Percentiles rank a stretch among this genome's conserved stretches.
These are phyloP conservation scores for Toxonevra muliebris DNA, from an alignment of 2,888 invertebrate species.

Conservation along the genomic window DNA sequence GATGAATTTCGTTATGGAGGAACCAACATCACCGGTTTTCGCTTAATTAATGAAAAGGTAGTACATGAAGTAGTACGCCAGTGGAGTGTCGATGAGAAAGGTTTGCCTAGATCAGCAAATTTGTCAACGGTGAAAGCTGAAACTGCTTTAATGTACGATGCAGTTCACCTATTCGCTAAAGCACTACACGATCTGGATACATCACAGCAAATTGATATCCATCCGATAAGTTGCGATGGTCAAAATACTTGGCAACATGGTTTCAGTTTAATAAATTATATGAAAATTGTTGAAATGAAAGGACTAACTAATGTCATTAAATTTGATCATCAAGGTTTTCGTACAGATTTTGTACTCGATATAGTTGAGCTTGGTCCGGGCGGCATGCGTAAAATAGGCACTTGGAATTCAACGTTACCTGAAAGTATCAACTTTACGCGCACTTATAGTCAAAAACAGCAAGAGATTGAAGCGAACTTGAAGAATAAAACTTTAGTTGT, in stretches of 20 bases:
- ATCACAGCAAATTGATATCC: constrained; percentile 88
- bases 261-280: constrained; percentile 93
- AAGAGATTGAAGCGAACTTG: constrained; percentile 87
- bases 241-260: constrained; percentile 94
- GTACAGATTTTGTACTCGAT: constrained; percentile 90
- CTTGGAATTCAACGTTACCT: constrained; percentile 80
- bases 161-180: constrained; percentile 92
- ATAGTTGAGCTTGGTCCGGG: constrained; percentile 88
- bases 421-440: constrained; percentile 89
- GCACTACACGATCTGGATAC: constrained; percentile 91
- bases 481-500: constrained; percentile 93
- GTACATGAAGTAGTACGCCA: constrained; percentile 81
- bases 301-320: constrained; percentile 93
- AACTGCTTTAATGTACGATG: constrained; percentile 96
- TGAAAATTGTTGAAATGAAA: constrained; percentile 94
- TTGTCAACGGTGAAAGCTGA: constrained; percentile 71
- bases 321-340: constrained; percentile 93
- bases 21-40: constrained; percentile 93
- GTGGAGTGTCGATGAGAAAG: constrained; percentile 80
- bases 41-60: constrained; percentile 87
- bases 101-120: constrained; percentile 68
- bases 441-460: constrained; percentile 85
- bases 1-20: constrained; percentile 95
- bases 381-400: constrained; percentile 85
- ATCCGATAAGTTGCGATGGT: constrained; percentile 86